These are phyloP conservation scores for Mobula hypostoma DNA, from an alignment of 2,113 vertebrate genomes.

Conservation along the genomic window DNA sequence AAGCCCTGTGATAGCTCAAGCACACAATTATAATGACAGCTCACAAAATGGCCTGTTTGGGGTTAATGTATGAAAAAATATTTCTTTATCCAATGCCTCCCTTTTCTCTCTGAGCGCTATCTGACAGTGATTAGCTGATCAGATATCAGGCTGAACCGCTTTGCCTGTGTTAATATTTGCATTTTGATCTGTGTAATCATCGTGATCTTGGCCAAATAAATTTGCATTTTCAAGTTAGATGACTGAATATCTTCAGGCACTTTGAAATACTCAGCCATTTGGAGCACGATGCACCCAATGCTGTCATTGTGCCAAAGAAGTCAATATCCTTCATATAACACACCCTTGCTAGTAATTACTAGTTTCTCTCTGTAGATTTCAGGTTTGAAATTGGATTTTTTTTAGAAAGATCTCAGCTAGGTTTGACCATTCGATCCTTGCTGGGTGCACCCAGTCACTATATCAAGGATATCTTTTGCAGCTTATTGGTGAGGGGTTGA, in stretches of 20 bases:
- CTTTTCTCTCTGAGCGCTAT: background rate
- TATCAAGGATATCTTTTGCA: background rate
- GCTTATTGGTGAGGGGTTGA: background rate
- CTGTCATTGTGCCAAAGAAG: constrained; percentile 29
- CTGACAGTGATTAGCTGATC: background rate
- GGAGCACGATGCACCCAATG: constrained; percentile 21
- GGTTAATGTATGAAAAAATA: background rate
- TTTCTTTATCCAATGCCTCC: background rate
- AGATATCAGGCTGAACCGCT: constrained; percentile 12
- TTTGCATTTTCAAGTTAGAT: constrained; percentile 32
- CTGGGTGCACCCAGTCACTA: background rate
- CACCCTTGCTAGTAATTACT: constrained; percentile 32
- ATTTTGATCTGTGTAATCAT: constrained; percentile 23
- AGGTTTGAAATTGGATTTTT: background rate
- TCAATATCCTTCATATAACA: constrained; percentile 31
- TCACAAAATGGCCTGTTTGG: background rate
- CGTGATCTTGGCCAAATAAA: constrained; percentile 33
- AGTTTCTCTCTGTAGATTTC: background rate
- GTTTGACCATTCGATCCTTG: background rate
- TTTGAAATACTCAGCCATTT: constrained; percentile 12
- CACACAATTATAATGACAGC: background rate
- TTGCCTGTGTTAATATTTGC: constrained; percentile 29
- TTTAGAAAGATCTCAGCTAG: background rate
- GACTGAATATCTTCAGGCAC: constrained; percentile 22
- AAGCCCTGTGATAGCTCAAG: background rate